These are phyloP conservation scores for Acipenser oxyrinchus DNA, from an alignment of 2,797 vertebrate species.

Conservation along the genomic window DNA sequence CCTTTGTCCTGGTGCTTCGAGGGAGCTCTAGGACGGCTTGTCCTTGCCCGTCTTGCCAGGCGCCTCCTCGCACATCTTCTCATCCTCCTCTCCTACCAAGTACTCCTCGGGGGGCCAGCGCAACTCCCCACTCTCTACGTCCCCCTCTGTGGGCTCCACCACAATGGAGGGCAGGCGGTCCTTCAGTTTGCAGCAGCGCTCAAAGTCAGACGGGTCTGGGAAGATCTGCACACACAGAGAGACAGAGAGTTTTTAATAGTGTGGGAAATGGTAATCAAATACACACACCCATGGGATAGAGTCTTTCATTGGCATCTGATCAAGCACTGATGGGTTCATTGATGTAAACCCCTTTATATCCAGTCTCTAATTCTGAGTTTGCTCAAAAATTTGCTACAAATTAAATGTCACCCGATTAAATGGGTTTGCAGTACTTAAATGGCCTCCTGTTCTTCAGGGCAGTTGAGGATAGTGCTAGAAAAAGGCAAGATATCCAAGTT, in stretches of 20 bases:
- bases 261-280: constrained; percentile 19
- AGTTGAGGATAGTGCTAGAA: no score
- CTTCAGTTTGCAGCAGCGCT: constrained; percentile 93
- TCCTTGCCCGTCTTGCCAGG: constrained; percentile 43
- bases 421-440: no score
- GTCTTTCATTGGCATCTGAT: constrained; percentile 8
- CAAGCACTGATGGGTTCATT: constrained; percentile 23
- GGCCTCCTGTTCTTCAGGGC: no score
- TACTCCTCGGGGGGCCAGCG: constrained; percentile 95
- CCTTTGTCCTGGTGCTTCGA: constrained; percentile 36
- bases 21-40: constrained; percentile 50
- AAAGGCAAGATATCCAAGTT: no score
- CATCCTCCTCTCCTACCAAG: constrained; percentile 69
- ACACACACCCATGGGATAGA: constrained; percentile 25
- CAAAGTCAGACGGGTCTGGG: constrained; percentile 88
- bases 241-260: constrained; percentile 8
- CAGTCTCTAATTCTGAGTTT: no score
- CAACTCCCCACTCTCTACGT: constrained; percentile 94
- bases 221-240: constrained; percentile 71
- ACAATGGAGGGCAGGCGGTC: constrained; percentile 94
- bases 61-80: constrained; percentile 48
- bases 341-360: constrained; percentile 11
- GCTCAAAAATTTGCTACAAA: no score
- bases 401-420: no score
- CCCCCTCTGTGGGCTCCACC: constrained; percentile 89